These are phyloP conservation scores for Peromyscus polionotus DNA, from an alignment of 2,113 vertebrate species.

Conservation along the genomic window DNA sequence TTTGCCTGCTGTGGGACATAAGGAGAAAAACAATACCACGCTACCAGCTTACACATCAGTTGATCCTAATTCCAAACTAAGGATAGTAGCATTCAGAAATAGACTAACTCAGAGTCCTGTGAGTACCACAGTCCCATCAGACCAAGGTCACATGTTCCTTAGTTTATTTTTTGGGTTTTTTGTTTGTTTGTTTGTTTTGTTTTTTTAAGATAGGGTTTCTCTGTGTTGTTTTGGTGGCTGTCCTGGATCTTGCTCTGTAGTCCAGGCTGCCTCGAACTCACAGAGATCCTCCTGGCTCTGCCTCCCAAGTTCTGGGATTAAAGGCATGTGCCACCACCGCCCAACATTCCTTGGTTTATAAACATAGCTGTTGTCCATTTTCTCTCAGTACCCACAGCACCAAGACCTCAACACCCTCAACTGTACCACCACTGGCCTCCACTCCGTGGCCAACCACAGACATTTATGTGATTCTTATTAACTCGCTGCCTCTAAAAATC, in stretches of 20 bases:
- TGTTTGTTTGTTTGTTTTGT: too few species aligned
- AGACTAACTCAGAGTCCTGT: not conserved
- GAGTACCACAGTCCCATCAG: not conserved
- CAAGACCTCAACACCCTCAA: not conserved
- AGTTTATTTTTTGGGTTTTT: not conserved
- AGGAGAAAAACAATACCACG: not conserved
- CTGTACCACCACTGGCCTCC: not conserved
- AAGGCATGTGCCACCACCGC: too few species aligned
- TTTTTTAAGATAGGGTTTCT: too few species aligned
- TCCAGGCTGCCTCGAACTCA: too few species aligned
- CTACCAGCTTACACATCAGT: not conserved
- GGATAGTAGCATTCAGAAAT: not conserved
- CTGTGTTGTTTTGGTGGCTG: too few species aligned
- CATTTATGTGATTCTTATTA: not conserved
- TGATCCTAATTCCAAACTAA: not conserved
- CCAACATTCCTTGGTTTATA: not conserved
- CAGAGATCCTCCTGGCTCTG: too few species aligned
- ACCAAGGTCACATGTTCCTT: not conserved
- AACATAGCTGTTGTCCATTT: not conserved
- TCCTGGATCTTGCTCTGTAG: too few species aligned
- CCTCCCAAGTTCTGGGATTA: too few species aligned
- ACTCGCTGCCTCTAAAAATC: not conserved
- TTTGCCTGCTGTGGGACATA: not conserved
- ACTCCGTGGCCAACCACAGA: not conserved
- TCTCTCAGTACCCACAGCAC: not conserved